A percentile compares a stretch with the other conserved stretches of the same genome.
Conservation (phyloP, 2,113 vertebrate species). For the Formicarius rufipectus region DNA sequence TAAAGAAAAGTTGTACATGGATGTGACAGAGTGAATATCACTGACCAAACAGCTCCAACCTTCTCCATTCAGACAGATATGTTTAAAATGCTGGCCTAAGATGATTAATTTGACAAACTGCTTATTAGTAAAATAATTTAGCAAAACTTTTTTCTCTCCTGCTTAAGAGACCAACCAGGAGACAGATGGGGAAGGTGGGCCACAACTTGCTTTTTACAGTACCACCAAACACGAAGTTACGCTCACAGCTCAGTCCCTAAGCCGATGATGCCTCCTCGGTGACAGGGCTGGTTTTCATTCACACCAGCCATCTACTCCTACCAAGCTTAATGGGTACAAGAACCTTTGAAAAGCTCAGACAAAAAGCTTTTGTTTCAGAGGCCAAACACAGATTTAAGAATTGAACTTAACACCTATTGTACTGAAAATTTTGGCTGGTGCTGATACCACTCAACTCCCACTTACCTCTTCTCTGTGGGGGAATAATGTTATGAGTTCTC, state of each 20-base stretch:
- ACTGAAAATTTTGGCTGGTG: slow-evolving; percentile 14
- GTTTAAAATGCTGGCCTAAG: neutral
- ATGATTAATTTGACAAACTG: neutral
- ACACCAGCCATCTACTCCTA: neutral
- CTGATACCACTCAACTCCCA: neutral
- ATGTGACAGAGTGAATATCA: neutral
- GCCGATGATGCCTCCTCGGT: fast-evolving
- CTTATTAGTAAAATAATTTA: neutral
- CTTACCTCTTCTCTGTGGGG: neutral
- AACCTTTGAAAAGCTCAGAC: neutral
- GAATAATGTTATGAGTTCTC: neutral
- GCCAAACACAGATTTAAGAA: neutral
- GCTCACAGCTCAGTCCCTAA: neutral
- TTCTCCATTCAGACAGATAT: neutral
- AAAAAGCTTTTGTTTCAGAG: slow-evolving; percentile 14
- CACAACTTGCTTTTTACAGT: neutral
- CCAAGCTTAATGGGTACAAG: neutral
- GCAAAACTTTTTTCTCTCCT: neutral
- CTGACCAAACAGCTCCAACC: neutral
- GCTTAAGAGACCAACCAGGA: neutral
- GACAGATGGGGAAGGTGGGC: neutral
- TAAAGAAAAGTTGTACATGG: neutral
- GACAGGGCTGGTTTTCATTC: neutral
- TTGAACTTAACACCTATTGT: neutral
- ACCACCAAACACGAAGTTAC: neutral